Evolutionary conservation across 2,888 invertebrate genomes (phyloP).

Genomic region (Hyalella azteca): DNA sequence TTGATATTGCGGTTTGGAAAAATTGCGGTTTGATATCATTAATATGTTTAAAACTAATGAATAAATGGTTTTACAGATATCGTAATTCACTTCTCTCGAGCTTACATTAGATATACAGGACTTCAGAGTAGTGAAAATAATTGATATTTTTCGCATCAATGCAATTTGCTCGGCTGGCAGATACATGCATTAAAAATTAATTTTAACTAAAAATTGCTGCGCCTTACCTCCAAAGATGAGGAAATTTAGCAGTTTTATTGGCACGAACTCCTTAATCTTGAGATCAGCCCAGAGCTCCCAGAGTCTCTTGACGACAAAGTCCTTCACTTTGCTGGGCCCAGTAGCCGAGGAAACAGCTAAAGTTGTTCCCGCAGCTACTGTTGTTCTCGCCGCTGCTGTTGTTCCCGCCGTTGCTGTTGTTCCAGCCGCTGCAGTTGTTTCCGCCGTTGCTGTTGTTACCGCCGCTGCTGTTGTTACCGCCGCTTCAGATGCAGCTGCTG

Average conservation of each 20-base stretch:
- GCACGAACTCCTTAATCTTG: slow-evolving; percentile 18
- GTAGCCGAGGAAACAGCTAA: neutral
- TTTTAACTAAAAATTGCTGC: no score
- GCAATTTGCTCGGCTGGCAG: no score
- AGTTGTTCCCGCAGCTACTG: neutral
- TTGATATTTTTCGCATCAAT: no score
- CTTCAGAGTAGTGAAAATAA: no score
- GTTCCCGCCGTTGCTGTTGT: neutral
- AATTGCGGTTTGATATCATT: no score
- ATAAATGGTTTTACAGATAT: no score
- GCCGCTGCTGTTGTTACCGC: neutral
- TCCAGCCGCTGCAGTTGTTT: neutral
- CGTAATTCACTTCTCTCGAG: no score
- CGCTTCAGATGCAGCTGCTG: neutral
- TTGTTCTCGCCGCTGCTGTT: neutral
- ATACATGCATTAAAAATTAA: no score
- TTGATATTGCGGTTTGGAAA: no score
- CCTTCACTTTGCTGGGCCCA: neutral
- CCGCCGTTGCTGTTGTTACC: neutral
- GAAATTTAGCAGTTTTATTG: slow-evolving; percentile 1
- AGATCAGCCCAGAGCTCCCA: neutral
- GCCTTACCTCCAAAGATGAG: slow-evolving; percentile 30
- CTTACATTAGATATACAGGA: no score
- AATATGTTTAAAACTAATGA: no score
- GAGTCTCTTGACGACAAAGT: neutral